Evolutionary conservation across 2,113 vertebrate species (phyloP), one percentile per base, ranked within the genome.

Genomic region (Gambusia affinis): DNA sequence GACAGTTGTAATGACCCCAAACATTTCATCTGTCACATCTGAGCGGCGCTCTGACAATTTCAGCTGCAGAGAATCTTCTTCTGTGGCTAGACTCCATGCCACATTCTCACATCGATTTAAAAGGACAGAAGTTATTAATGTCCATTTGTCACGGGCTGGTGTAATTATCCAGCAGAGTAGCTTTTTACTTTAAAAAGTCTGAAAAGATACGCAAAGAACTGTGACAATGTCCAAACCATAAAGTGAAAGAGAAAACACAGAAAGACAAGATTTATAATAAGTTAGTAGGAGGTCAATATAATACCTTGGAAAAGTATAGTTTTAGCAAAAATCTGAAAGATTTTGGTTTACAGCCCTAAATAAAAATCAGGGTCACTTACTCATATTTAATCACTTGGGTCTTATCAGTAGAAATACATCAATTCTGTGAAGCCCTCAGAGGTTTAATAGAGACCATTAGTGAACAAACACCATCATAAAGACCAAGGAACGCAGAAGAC

Each of bases 1-100:
- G 88, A 87, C 86, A 88, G 85, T 86, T 83, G 81, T 92, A 90
- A 88, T 92, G 91, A 93, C 86, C 90, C 87, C 87, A 86, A 90
- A 91, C 89, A 89, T 90, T 90, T 91, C 88, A 90, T 90, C 81
- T 86, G 85, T 91, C 87, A 87, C 81, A 81, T 88, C 83, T 82
- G 81, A 88, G 72, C 74, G 37, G 78, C 17, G 22, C 68, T 73
- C 61, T 82, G 82, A 81, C 76, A 85, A 71, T 79, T 83, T 67
- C 70, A 7, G 65, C 67, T 73, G 75, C 78, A 83, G 80, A 85
- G 73, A 88, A 76, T 72, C 57, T 31, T 63, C 78, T 77, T 83
- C 67, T 73, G 69, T 81, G 82, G 67, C 80, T 72, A 62, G 77
- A 78, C 72, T 73, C 73, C 71, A 78, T 28, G 72, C 54, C 44